phyloP scores from a whole-genome alignment of 2,113 vertebrate species.

The Bubo bubo region DNA sequence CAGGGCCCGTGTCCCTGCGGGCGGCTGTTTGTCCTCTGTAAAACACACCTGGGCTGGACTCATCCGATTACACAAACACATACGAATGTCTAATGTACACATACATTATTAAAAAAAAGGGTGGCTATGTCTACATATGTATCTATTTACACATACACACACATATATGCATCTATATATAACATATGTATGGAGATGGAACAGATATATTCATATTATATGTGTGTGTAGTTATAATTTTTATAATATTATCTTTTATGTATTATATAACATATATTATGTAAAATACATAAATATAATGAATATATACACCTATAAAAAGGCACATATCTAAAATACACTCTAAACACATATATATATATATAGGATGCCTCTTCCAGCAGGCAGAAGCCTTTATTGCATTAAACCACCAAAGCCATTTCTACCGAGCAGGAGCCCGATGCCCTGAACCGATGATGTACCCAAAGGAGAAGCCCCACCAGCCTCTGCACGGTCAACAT shows the following conservation, averaged over 20 bases:
- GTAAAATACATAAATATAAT: not conserved
- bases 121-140: accelerated
- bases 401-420: not conserved
- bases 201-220: too few species aligned
- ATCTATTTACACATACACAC: not conserved
- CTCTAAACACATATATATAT: too few species aligned
- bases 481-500: accelerated
- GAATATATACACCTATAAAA: too few species aligned
- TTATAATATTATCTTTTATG: not conserved
- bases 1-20: accelerated
- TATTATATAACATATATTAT: too few species aligned
- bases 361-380: too few species aligned
- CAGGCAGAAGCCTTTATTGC: not conserved
- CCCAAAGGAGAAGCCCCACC: too few species aligned
- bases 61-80: too few species aligned
- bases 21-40: not conserved
- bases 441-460: accelerated
- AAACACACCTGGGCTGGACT: not conserved
- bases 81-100: too few species aligned
- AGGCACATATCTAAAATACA: too few species aligned
- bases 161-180: not conserved
- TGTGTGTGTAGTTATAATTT: too few species aligned
- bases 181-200: too few species aligned
- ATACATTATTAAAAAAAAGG: too few species aligned
- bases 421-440: not conserved